These are phyloP conservation scores for Octonoba sinensis DNA, from an alignment of 2,888 invertebrate genomes.

Conservation along the genomic window DNA sequence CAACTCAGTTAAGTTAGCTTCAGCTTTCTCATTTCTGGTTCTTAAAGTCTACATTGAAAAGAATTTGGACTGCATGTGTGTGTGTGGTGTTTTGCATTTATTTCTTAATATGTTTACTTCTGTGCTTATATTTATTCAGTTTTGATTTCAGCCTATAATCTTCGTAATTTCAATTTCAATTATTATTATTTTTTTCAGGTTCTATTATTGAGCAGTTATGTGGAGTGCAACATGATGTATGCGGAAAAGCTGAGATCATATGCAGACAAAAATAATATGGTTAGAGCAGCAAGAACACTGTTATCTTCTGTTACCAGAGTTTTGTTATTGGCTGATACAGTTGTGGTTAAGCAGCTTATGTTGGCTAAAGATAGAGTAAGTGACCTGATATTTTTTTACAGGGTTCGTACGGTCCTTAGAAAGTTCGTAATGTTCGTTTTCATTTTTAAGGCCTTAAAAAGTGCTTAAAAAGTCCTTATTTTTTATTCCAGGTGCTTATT, in stretches of 20 bases:
- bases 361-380: slow-evolving; percentile 94
- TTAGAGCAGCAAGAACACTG: slow-evolving; percentile 91
- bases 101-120: no score
- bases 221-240: slow-evolving; percentile 74
- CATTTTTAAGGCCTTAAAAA: no score
- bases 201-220: slow-evolving; percentile 92
- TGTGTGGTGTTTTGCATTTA: no score
- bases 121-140: neutral
- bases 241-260: slow-evolving; percentile 60
- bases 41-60: no score
- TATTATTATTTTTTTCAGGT: slow-evolving; percentile 75
- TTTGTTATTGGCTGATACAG: slow-evolving; percentile 94
- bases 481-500: no score
- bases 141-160: neutral
- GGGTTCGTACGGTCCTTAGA: no score
- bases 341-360: slow-evolving; percentile 95
- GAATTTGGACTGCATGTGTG: no score
- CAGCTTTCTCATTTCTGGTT: neutral
- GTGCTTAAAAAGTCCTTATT: no score
- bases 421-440: no score
- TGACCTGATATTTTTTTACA: slow-evolving; percentile 18
- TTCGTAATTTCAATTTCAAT: neutral
- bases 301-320: slow-evolving; percentile 96
- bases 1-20: no score
- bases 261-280: slow-evolving; percentile 74